Conservation (phyloP, 2,113 vertebrate species). For the Neofelis nebulosa region DNA sequence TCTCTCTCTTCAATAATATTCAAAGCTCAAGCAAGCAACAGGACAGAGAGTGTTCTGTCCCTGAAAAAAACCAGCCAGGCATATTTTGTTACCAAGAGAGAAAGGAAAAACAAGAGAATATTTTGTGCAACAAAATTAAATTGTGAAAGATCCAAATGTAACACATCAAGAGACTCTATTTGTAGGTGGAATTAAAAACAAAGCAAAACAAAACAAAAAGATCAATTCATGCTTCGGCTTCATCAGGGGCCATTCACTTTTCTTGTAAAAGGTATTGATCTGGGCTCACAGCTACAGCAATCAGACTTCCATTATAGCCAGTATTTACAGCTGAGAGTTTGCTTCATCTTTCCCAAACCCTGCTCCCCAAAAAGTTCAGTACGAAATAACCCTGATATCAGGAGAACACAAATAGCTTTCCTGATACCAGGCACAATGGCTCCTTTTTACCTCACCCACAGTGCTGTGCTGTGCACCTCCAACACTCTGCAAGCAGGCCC, state of each 20-base stretch:
- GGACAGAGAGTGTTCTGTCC: background rate
- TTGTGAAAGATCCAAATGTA: background rate
- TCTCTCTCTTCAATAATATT: background rate
- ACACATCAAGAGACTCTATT: background rate
- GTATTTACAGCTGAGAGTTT: background rate
- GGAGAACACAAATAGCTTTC: background rate
- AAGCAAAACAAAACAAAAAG: background rate
- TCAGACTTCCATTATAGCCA: background rate
- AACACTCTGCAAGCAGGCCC: background rate
- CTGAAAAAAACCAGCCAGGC: background rate
- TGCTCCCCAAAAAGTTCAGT: background rate
- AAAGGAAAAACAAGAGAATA: background rate
- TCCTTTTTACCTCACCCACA: rapidly evolving
- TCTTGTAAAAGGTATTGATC: background rate
- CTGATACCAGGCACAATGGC: rapidly evolving
- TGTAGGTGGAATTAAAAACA: background rate
- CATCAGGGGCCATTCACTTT: background rate
- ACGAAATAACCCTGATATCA: background rate
- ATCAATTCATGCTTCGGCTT: background rate
- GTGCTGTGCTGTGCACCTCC: rapidly evolving
- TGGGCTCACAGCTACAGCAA: background rate
- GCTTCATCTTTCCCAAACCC: background rate
- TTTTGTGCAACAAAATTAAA: background rate
- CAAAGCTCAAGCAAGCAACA: background rate
- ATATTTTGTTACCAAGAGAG: background rate